Conservation (phyloP, 1,140 invertebrate genomes). For the Polypedilum pembai region DNA sequence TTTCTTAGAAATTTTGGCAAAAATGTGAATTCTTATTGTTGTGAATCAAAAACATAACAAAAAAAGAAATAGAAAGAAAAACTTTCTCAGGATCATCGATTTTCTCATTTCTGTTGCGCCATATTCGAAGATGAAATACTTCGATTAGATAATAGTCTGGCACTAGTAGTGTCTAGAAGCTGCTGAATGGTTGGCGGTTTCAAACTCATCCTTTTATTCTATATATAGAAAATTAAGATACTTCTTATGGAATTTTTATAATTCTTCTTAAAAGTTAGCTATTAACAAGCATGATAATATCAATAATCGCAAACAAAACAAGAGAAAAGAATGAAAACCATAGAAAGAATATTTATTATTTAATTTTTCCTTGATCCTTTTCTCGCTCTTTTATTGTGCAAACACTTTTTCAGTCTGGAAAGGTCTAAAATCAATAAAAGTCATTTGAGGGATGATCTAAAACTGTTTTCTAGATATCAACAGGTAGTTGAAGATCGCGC, state of each 20-base stretch:
- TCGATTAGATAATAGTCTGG: background rate
- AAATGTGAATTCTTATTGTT: conserved; percentile 5
- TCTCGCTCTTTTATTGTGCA: background rate
- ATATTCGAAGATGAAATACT: background rate
- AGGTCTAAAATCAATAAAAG: conserved; percentile 25
- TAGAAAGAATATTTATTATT: conserved; percentile 12
- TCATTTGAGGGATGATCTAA: background rate
- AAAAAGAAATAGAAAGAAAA: background rate
- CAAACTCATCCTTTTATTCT: background rate
- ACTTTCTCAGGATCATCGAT: conserved; percentile 21
- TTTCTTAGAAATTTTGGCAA: conserved; percentile 26
- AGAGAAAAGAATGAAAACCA: background rate
- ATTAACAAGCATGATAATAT: background rate
- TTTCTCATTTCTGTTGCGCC: background rate
- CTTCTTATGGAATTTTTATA: background rate
- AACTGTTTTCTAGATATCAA: background rate
- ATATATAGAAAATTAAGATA: background rate
- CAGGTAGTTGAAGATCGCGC: conserved; percentile 20
- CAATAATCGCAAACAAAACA: background rate
- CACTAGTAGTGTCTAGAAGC: background rate
- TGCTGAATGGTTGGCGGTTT: background rate
- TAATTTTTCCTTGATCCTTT: background rate
- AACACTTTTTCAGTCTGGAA: background rate
- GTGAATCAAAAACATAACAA: background rate
- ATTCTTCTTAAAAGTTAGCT: background rate